Percentiles rank a stretch among this genome's conserved stretches.
phyloP scores from a whole-genome alignment of 2,888 invertebrate species.

The Lampropteryx suffumata region DNA sequence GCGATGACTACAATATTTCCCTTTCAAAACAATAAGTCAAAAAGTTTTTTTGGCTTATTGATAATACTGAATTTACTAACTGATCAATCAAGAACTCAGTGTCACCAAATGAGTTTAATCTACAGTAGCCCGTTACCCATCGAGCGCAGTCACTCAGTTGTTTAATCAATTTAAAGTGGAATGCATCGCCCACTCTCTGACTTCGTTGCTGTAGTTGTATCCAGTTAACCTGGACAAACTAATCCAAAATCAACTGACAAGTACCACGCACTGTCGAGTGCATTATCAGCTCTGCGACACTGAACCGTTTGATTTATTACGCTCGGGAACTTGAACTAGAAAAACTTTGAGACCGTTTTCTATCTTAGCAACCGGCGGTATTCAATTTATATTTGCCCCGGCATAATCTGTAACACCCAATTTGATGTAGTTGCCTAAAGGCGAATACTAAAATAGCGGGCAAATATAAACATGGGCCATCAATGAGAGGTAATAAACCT shows the following conservation, averaged over 20 bases:
- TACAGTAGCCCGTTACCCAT: slow-evolving; percentile 29
- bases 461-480: slow-evolving; percentile 40
- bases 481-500: slow-evolving; percentile 41
- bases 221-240: slow-evolving; percentile 35
- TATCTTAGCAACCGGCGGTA: slow-evolving; percentile 2
- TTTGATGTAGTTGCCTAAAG: slow-evolving; percentile 27
- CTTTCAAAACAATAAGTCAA: too few species aligned
- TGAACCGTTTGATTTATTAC: slow-evolving; percentile 34
- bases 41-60: not conserved
- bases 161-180: slow-evolving; percentile 34
- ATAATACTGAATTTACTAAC: slow-evolving; percentile 10
- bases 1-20: too few species aligned
- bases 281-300: slow-evolving; percentile 30
- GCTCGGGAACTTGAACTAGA: slow-evolving; percentile 24
- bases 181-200: slow-evolving; percentile 34
- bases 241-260: slow-evolving; percentile 32
- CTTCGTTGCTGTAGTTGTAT: slow-evolving; percentile 32
- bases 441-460: slow-evolving; percentile 29
- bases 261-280: slow-evolving; percentile 24
- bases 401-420: slow-evolving; percentile 26
- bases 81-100: slow-evolving; percentile 14
- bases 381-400: slow-evolving; percentile 13
- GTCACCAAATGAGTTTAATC: slow-evolving; percentile 26
- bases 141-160: slow-evolving; percentile 23
- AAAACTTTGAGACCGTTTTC: slow-evolving; percentile 4